A percentile compares a stretch with the other conserved stretches of the same genome.
Evolutionary conservation across 2,113 vertebrate species (phyloP).

Genomic region (Melierax canorus): DNA sequence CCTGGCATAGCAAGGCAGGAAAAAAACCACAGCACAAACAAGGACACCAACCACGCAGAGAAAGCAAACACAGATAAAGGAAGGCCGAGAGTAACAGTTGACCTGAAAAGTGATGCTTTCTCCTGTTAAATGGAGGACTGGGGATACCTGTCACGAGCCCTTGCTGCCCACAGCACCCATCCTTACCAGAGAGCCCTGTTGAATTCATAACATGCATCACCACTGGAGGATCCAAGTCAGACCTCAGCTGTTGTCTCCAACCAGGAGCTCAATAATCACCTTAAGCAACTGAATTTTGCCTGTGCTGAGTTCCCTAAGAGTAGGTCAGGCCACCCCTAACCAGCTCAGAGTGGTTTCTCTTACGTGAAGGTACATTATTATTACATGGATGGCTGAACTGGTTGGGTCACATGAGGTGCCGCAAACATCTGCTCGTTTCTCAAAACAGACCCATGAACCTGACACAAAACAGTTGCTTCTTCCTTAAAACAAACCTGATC

Average conservation of each 20-base stretch:
- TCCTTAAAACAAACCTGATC: neutral
- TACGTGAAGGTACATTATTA: neutral
- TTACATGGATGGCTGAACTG: neutral
- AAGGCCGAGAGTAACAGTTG: neutral
- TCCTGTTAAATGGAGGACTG: neutral
- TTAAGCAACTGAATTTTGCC: neutral
- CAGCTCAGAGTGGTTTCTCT: neutral
- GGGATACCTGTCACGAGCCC: neutral
- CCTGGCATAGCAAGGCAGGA: neutral
- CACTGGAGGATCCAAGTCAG: neutral
- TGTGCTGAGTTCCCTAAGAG: neutral
- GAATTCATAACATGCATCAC: neutral
- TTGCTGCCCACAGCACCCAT: neutral
- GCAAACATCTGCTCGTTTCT: neutral
- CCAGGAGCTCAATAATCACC: neutral
- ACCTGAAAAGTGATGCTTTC: neutral
- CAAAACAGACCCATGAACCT: neutral
- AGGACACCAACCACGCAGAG: neutral
- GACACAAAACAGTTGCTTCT: neutral
- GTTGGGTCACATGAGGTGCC: accelerated
- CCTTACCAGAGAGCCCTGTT: neutral
- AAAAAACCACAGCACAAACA: neutral
- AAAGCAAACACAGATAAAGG: neutral
- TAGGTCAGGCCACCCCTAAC: neutral
- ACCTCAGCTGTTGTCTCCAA: neutral